These are phyloP conservation scores for Lophotis ruficrista DNA, from an alignment of 2,113 vertebrate species.

Conservation along the genomic window DNA sequence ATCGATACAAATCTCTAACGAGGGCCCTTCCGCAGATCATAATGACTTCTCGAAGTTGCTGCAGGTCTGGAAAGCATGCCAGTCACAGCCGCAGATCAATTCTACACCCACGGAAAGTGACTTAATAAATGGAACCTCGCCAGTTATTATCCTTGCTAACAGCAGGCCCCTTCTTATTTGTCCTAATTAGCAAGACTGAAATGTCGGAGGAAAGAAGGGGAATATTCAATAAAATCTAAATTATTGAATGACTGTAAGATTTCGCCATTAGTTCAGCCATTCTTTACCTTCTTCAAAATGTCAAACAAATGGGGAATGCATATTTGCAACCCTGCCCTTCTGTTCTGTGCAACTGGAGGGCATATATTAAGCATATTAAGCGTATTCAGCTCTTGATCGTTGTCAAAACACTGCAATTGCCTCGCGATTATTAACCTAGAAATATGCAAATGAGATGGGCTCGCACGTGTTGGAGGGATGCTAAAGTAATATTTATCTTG, in stretches of 20 bases:
- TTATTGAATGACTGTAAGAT: slow-evolving; percentile 70
- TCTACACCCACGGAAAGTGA: slow-evolving; percentile 65
- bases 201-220: slow-evolving; percentile 64
- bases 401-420: slow-evolving; percentile 53
- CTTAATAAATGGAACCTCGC: slow-evolving; percentile 71
- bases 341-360: slow-evolving; percentile 44
- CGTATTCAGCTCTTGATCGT: slow-evolving; percentile 21
- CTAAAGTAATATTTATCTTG: slow-evolving; percentile 38
- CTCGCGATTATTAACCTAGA: slow-evolving; percentile 34
- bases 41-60: slow-evolving; percentile 68
- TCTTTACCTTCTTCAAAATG: slow-evolving; percentile 58
- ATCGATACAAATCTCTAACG: slow-evolving; percentile 56
- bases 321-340: slow-evolving; percentile 50
- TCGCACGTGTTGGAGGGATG: neutral
- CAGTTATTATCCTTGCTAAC: slow-evolving; percentile 62
- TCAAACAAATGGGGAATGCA: slow-evolving; percentile 49
- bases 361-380: slow-evolving; percentile 55
- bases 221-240: slow-evolving; percentile 75
- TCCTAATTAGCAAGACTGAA: slow-evolving; percentile 70
- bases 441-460: slow-evolving; percentile 8
- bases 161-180: slow-evolving; percentile 68
- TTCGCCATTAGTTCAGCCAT: slow-evolving; percentile 45
- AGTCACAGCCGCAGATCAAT: slow-evolving; percentile 72
- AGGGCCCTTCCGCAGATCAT: slow-evolving; percentile 33
- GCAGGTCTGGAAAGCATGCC: slow-evolving; percentile 64